Conservation (phyloP, 30 jellyfish, hydroid and myxozoan genomes). For the Aurelia coerulea region DNA sequence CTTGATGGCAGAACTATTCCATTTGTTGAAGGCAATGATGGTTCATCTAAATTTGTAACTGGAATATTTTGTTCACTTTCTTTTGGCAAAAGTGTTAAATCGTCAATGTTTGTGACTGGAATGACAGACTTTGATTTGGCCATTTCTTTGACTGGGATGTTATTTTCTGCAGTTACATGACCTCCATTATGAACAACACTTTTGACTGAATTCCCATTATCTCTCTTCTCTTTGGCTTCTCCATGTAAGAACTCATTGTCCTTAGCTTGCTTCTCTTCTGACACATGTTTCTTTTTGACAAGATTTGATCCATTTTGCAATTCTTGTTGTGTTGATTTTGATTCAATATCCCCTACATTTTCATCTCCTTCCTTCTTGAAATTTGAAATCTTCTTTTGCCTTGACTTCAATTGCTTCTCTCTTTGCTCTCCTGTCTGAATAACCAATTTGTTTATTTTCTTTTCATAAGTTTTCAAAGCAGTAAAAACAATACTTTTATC, state of each 20-base stretch:
- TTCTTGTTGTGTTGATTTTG: too few relatives aligned
- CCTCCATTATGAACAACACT: not conserved
- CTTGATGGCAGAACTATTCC: not conserved
- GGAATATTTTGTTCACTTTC: conserved; percentile 10
- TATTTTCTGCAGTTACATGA: not conserved
- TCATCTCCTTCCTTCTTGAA: not conserved
- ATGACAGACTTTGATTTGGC: not conserved
- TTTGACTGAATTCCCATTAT: too few relatives aligned
- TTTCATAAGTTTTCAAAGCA: conserved; percentile 12
- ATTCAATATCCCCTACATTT: too few relatives aligned
- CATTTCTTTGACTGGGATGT: not conserved
- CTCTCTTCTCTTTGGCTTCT: not conserved
- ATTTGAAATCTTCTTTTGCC: not conserved
- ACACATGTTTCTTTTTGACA: not conserved
- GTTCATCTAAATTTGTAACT: conserved; percentile 53
- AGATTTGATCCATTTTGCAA: not conserved
- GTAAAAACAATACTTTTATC: not conserved
- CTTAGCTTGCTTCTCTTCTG: not conserved
- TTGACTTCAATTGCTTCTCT: conserved; percentile 28
- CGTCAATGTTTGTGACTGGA: conserved; percentile 66
- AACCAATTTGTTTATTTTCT: conserved; percentile 27
- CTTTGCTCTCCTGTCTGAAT: conserved; percentile 51
- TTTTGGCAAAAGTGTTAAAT: not conserved
- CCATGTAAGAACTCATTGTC: too few relatives aligned
- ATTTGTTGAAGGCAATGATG: not conserved